Evolutionary conservation across 2,888 invertebrate species (phyloP).

Genomic region (Caenorhabditis sp.): DNA sequence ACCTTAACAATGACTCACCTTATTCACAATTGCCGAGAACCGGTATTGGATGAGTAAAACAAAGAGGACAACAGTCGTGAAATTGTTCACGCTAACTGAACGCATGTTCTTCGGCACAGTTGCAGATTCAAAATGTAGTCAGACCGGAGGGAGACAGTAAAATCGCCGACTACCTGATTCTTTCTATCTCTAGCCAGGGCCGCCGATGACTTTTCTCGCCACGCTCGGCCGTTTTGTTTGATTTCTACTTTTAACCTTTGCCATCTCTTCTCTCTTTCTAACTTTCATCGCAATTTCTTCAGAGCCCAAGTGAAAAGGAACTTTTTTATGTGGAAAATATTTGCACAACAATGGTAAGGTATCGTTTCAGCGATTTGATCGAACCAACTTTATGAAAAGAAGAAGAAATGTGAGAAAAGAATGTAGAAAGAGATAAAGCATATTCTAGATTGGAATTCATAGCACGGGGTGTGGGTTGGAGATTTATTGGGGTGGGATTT

Average conservation of each 20-base stretch:
- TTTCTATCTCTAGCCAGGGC: slow-evolving; percentile 17
- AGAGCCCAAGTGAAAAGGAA: slow-evolving; percentile 12
- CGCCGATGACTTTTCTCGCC: slow-evolving; percentile 39
- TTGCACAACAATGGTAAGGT: slow-evolving; percentile 23
- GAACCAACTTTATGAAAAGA: slow-evolving; percentile 4
- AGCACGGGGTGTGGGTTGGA: no score
- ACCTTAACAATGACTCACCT: slow-evolving; percentile 42
- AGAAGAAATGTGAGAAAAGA: not conserved
- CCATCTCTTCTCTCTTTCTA: slow-evolving; percentile 11
- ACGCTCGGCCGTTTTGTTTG: slow-evolving; percentile 43
- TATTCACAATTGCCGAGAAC: slow-evolving; percentile 40
- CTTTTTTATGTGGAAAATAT: slow-evolving; percentile 23
- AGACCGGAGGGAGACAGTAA: slow-evolving; percentile 9
- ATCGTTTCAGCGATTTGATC: not conserved
- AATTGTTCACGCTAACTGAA: not conserved
- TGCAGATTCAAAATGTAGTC: not conserved
- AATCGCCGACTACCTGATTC: slow-evolving; percentile 40
- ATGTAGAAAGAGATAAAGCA: not conserved
- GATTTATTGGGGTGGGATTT: not conserved
- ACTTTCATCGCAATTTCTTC: slow-evolving; percentile 1
- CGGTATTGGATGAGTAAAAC: slow-evolving; percentile 1
- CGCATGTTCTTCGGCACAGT: not conserved
- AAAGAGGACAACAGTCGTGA: not conserved
- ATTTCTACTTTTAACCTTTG: slow-evolving; percentile 47
- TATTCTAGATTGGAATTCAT: not conserved